Base-by-base conservation (phyloP, 2,113 vertebrate genomes). In the Etheostoma cragini region DNA sequence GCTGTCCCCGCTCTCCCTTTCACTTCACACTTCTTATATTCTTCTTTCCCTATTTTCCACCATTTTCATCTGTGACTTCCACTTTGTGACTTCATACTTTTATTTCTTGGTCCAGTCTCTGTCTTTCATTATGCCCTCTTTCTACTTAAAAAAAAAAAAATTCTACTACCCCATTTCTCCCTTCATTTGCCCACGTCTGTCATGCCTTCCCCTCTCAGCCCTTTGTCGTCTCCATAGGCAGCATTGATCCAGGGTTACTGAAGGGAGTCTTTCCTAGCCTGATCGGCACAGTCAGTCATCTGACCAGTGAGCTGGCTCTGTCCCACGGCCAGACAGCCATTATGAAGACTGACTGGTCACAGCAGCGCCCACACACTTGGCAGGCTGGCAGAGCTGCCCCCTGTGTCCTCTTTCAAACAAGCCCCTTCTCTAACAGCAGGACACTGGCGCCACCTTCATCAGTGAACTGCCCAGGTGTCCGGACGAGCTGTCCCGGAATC, bases 341-440 rank as follows among this genome's bases (percentile, higher is more conserved):
- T 92, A 91, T 87, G 80, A 89, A 92, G 87, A 88, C 84, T 84
- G 89, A 92, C 88, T 83, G 87, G 87, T 80, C 89, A 84, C 83
- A 90, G 87, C 88, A 78, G 84, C 46, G 82, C 83, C 86, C 88
- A 88, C 90, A 92, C 84, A 90, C 81, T 92, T 92, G 90, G 91
- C 90, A 90, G 85, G 49, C 88, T 87, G 88, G 91, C 78, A 89
- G 24, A 72, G 67, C 71, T 83, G 64, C 81, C 89, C 88, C 87
- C 87, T 67, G 85, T 79, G 81, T 90, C 77, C 80, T 69, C 77
- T 88, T 88, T 88, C 78, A 89, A 84, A 87, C 86, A 82, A 50
- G 33, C 45, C 76, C 64, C 26, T 66, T 76, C 81, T 83, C 78
- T 61, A 61, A 71, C 82, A 72, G 82, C 78, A 85, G 82, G 89